Evolutionary conservation across 2,888 invertebrate species (phyloP).

Genomic region (Eupithecia centaureata): DNA sequence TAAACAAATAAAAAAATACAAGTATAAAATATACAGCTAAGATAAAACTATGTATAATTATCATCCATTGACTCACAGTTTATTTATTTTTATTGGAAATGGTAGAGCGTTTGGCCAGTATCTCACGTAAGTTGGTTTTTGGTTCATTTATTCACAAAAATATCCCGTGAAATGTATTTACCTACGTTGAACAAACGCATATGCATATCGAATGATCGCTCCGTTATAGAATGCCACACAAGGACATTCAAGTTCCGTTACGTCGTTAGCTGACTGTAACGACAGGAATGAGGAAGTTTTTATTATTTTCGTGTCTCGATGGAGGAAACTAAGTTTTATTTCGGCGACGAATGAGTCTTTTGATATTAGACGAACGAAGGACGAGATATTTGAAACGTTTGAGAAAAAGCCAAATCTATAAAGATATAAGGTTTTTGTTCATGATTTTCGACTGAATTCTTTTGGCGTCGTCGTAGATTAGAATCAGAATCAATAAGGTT

Average conservation of each 20-base stretch:
- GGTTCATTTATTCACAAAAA: background rate
- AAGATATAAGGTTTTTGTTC: too few relatives aligned
- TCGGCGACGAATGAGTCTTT: background rate
- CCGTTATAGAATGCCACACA: background rate
- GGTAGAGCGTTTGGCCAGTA: too few relatives aligned
- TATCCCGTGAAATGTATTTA: background rate
- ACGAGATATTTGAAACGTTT: background rate
- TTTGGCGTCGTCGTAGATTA: too few relatives aligned
- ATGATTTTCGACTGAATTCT: too few relatives aligned
- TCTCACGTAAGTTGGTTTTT: too few relatives aligned
- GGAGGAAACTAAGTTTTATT: constrained; percentile 7
- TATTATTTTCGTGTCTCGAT: constrained; percentile 35
- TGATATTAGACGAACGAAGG: background rate
- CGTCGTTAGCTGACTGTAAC: constrained; percentile 30
- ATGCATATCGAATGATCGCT: background rate
- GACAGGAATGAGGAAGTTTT: constrained; percentile 30
- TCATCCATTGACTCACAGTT: too few relatives aligned
- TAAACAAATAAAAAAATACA: too few relatives aligned
- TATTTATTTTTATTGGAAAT: too few relatives aligned
- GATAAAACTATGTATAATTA: too few relatives aligned
- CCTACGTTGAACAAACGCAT: background rate
- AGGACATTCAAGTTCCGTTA: constrained; percentile 13
- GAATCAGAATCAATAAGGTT: too few relatives aligned
- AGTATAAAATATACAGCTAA: too few relatives aligned
- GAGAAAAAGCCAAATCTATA: background rate